Base-by-base conservation (phyloP, 2,797 vertebrate species). In the Petrocephalus sullivani region DNA sequence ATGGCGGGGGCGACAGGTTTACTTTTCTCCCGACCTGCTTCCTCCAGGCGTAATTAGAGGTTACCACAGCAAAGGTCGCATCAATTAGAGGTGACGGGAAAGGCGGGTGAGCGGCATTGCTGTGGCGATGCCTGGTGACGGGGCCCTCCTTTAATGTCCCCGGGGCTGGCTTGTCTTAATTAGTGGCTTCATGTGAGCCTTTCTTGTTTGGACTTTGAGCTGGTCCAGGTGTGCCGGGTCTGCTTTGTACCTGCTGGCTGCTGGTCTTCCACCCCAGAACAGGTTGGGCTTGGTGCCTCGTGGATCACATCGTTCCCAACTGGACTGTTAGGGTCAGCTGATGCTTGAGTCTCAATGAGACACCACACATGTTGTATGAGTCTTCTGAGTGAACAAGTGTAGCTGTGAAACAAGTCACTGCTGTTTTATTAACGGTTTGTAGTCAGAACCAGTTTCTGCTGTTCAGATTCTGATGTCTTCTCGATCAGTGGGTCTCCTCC, bases 41-140 rank as follows among this genome's bases (percentile, higher is more conserved):
- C 94, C 93, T 95, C 93, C 92, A 93, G 95, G 95, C 94, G 95
- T 96, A 95, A 96, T 96, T 96, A 96, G 96, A 95, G 95, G 92
- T 95, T 95, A 94, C 92, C 91, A 92, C 93, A 93, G 93, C 93
- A 96, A 96, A 96, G 96, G 96, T 96, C 96, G 95, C 95, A 95
- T 96, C 96, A 96, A 96, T 96, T 96, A 96, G 94, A 95, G 95
- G 94, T 94, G 95, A 92, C 90, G 75, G 37, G 90, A 37, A 89
- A 91, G 93, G 93, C 92, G 92, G 92, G 89, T 84, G 93, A 95
- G 95, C 94, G 93, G 94, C 95, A 96, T 96, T 95, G 94, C 94
- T 93, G 96, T 94, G 89, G 89, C 89, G 92, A 93, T 95, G 93
- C 95, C 93, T 95, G 92, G 94, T 85, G 78, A 95, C 92, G 60